phyloP scores from a whole-genome alignment of 2,888 invertebrate species.

The Xestia sexstrigata region DNA sequence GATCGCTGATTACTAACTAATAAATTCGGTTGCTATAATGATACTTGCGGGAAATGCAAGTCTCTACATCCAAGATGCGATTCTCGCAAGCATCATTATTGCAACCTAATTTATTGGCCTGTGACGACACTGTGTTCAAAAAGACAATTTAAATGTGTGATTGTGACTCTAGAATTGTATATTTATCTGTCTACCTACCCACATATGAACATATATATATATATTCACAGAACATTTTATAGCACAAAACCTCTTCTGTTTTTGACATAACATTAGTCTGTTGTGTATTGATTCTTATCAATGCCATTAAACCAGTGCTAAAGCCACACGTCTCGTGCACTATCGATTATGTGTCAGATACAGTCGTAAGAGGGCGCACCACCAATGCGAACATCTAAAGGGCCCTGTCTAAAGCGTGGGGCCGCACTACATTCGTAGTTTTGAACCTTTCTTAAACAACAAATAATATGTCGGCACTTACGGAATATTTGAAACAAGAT shows the following conservation, averaged over 20 bases:
- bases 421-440: constrained; percentile 20
- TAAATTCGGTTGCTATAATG: too few relatives aligned
- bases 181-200: not conserved
- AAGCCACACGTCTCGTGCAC: constrained; percentile 62
- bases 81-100: too few relatives aligned
- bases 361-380: constrained; percentile 70
- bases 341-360: constrained; percentile 74
- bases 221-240: not conserved
- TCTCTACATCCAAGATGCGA: too few relatives aligned
- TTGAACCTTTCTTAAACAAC: constrained; percentile 2
- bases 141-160: not conserved
- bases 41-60: too few relatives aligned
- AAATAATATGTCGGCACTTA: not conserved
- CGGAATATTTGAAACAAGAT: not conserved
- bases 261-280: constrained; percentile 35
- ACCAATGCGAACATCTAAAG: constrained; percentile 64
- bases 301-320: constrained; percentile 55
- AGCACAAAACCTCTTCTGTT: constrained; percentile 27
- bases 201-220: not conserved
- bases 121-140: not conserved
- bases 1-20: too few relatives aligned
- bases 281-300: constrained; percentile 52
- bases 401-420: constrained; percentile 47
- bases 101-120: too few relatives aligned
- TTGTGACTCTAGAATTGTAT: not conserved